Percentiles rank a stretch among this genome's conserved stretches.
Evolutionary conservation across 2,888 invertebrate genomes (phyloP).

Genomic region (Acanthosepion lycidas): DNA sequence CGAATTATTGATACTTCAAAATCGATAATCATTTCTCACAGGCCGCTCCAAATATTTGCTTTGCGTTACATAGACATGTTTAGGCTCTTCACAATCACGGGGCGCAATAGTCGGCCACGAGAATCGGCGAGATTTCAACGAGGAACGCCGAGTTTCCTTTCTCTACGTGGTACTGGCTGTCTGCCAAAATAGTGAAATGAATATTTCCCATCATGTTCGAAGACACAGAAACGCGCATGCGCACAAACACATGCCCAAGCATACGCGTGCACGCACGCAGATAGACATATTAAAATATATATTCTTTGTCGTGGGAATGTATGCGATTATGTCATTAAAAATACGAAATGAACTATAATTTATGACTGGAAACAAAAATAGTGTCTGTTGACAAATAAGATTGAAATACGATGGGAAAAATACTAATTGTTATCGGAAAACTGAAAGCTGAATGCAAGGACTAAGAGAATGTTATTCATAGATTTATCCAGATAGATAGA

Average conservation of each 20-base stretch:
- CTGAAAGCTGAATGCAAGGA: no score
- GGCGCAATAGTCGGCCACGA: not conserved
- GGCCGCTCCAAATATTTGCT: constrained; percentile 15
- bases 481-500: not conserved
- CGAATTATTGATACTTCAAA: not conserved
- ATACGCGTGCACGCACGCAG: not conserved
- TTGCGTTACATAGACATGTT: not conserved
- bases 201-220: not conserved
- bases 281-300: not conserved
- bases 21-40: not conserved
- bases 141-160: not conserved
- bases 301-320: not conserved
- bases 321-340: no score
- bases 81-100: not conserved
- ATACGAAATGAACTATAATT: no score
- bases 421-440: no score
- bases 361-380: no score
- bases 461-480: not conserved
- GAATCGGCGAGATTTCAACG: not conserved
- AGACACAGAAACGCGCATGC: no score
- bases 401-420: no score
- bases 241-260: not conserved
- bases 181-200: not conserved
- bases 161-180: not conserved
- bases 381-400: no score